A percentile compares a stretch with the other conserved stretches of the same genome.
Conservation (phyloP, 1,140 invertebrate species). For the Aphaenogaster ashmeadi region DNA sequence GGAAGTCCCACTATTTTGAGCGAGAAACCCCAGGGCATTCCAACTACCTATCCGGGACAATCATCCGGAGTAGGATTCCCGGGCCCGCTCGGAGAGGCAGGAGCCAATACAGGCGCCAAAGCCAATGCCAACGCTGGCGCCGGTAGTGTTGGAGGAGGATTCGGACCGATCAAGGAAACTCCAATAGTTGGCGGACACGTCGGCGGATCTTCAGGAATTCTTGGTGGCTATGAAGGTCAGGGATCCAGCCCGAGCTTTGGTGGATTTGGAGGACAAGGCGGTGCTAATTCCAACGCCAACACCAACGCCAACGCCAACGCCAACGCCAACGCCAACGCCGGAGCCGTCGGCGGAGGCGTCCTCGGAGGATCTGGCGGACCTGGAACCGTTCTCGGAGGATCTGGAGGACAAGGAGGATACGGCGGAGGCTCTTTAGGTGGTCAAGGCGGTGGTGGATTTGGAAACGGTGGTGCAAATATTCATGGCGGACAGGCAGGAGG, state of each 20-base stretch:
- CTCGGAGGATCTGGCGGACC: neutral
- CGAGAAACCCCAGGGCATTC: neutral
- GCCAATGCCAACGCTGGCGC: slow-evolving; percentile 49
- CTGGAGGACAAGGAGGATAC: slow-evolving; percentile 24
- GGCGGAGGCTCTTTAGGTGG: neutral
- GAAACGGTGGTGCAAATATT: neutral
- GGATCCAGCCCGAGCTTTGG: neutral
- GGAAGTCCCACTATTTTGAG: neutral
- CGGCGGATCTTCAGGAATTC: neutral
- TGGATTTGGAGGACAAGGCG: slow-evolving; percentile 31
- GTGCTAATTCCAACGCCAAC: slow-evolving; percentile 1
- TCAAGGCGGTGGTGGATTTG: neutral
- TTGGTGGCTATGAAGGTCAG: slow-evolving; percentile 8
- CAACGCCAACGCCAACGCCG: neutral
- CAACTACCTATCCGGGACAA: slow-evolving; percentile 50
- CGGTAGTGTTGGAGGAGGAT: slow-evolving; percentile 34
- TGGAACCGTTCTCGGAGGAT: slow-evolving; percentile 20
- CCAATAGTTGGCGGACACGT: slow-evolving; percentile 30
- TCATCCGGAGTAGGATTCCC: neutral
- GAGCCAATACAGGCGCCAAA: slow-evolving; percentile 11
- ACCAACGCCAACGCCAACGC: no score
- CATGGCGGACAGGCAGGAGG: neutral
- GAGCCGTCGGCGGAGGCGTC: slow-evolving; percentile 33
- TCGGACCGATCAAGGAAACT: neutral
- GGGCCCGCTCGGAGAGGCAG: neutral